Conservation (phyloP, 2,797 vertebrate species). For the Neomorphus geoffroyi region DNA sequence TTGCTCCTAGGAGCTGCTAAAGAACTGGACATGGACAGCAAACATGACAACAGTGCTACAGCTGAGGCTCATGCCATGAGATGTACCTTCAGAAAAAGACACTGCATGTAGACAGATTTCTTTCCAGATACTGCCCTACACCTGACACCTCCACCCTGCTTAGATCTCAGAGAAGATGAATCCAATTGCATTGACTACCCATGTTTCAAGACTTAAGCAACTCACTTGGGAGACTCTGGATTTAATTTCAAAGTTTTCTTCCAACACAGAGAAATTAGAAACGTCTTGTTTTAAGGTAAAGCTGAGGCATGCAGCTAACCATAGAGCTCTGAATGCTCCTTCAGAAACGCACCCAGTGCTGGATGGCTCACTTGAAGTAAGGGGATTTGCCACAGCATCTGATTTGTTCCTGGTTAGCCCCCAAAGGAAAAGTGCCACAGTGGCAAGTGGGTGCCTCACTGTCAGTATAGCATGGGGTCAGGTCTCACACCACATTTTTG, state of each 20-base stretch:
- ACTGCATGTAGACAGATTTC: fast-evolving
- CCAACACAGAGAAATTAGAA: background rate
- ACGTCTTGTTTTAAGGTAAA: background rate
- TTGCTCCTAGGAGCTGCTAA: background rate
- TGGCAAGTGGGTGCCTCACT: background rate
- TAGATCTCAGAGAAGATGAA: background rate
- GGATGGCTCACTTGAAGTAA: background rate
- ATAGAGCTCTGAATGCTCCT: background rate
- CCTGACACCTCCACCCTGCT: background rate
- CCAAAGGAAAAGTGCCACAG: background rate
- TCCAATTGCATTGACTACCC: fast-evolving
- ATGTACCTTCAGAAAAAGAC: background rate
- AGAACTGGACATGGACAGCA: background rate
- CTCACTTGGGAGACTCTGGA: background rate
- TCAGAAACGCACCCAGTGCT: background rate
- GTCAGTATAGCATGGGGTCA: background rate
- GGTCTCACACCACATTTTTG: background rate
- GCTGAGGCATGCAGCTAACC: background rate
- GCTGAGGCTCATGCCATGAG: background rate
- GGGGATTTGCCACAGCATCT: background rate
- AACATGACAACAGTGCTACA: background rate
- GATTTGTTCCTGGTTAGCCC: background rate
- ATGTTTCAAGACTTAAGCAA: background rate
- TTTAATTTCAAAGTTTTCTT: background rate
- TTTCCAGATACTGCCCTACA: background rate